Conservation (phyloP, 1,140 invertebrate genomes). For the Melitaea cinxia region DNA sequence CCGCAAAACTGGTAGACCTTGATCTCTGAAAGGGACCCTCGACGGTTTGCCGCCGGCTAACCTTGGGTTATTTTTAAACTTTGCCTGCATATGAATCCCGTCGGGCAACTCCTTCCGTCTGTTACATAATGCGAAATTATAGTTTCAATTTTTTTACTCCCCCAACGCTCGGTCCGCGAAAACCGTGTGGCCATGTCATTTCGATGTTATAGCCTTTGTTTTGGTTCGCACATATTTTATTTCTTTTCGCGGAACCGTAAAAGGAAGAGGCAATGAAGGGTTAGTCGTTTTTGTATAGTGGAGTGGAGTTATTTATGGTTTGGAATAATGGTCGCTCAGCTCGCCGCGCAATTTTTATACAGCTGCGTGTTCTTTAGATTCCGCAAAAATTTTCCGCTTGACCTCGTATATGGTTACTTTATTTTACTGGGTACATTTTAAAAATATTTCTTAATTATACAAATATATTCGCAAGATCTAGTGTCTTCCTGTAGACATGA, state of each 20-base stretch:
- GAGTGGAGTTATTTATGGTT: constrained; percentile 72
- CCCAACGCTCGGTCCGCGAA: constrained; percentile 49
- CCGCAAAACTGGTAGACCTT: constrained; percentile 76
- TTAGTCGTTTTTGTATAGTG: constrained; percentile 73
- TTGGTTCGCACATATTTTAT: constrained; percentile 77
- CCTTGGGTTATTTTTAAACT: constrained; percentile 80
- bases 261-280: constrained; percentile 80
- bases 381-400: constrained; percentile 21
- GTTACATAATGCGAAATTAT: constrained; percentile 80
- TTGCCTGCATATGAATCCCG: constrained; percentile 73
- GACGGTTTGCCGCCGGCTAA: constrained; percentile 63
- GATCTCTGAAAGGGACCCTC: constrained; percentile 77
- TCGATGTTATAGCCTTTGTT: constrained; percentile 75
- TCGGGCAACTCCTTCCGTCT: constrained; percentile 73
- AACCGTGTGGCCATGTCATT: constrained; percentile 79
- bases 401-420: constrained; percentile 20
- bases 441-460: not conserved
- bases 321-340: constrained; percentile 69
- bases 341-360: constrained; percentile 56
- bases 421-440: not conserved
- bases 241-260: constrained; percentile 79
- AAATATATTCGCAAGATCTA: too few relatives aligned
- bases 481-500: too few relatives aligned
- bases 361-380: constrained; percentile 57
- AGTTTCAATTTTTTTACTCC: constrained; percentile 64